phyloP scores from a whole-genome alignment of 2,888 invertebrate species.

The Heteromyza rotundicornis region DNA sequence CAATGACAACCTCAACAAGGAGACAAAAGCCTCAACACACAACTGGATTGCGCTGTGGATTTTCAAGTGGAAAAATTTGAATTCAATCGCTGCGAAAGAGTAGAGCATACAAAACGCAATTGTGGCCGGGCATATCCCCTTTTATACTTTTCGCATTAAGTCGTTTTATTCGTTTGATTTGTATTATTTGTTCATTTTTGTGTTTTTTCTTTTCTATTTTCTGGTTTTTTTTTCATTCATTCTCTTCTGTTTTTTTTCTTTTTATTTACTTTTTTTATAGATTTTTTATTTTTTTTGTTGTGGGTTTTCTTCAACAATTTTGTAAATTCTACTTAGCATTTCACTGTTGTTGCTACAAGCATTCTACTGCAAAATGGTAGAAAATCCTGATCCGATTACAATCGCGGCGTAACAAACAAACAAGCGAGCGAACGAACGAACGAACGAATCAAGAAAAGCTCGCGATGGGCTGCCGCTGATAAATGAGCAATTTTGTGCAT shows the following conservation, averaged over 20 bases:
- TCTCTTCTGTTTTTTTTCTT: constrained; percentile 24
- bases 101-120: background rate
- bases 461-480: constrained; percentile 3
- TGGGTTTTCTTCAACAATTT: background rate
- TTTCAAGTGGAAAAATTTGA: constrained; percentile 39
- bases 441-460: constrained; percentile 13
- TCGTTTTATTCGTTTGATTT: constrained; percentile 31
- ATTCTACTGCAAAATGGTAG: background rate
- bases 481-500: background rate
- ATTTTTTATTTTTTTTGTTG: background rate
- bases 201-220: constrained; percentile 27
- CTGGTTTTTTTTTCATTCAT: constrained; percentile 9
- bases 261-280: background rate
- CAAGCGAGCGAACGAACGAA: too few species aligned
- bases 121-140: background rate
- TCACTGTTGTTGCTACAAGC: background rate
- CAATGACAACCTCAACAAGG: background rate
- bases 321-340: background rate
- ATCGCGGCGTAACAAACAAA: too few species aligned
- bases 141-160: constrained; percentile 24
- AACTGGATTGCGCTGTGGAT: constrained; percentile 43
- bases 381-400: background rate
- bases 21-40: background rate
- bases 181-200: constrained; percentile 22
- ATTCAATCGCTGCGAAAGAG: constrained; percentile 40